A percentile compares a stretch with the other conserved stretches of the same genome.
Evolutionary conservation across 2,113 vertebrate genomes (phyloP).

Genomic region (Mustelus asterias): DNA sequence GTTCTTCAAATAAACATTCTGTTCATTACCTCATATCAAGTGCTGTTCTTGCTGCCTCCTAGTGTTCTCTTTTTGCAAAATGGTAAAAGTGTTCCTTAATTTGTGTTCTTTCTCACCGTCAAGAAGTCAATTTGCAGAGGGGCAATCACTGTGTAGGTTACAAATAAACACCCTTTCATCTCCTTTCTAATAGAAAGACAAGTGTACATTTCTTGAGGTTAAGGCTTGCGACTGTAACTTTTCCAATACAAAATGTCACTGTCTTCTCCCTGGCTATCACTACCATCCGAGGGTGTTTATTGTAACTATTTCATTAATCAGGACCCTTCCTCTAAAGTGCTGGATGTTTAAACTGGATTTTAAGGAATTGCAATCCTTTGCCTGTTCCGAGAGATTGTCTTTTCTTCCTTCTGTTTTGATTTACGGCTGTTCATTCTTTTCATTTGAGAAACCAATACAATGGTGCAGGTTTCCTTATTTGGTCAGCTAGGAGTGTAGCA

Average conservation of each 20-base stretch:
- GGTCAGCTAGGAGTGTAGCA: neutral
- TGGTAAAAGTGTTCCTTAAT: neutral
- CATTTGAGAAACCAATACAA: neutral
- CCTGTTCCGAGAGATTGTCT: neutral
- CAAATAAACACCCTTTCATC: neutral
- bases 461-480: conserved; percentile 11
- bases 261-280: neutral
- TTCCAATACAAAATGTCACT: neutral
- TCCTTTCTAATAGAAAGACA: no score
- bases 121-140: neutral
- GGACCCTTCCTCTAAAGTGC: neutral
- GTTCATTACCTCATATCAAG: neutral
- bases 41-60: neutral
- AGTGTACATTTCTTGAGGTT: neutral
- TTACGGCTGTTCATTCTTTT: neutral
- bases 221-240: neutral
- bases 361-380: neutral
- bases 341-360: conserved; percentile 10
- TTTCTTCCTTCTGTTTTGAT: neutral
- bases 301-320: neutral
- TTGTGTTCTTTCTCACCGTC: neutral
- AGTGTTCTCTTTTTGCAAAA: neutral
- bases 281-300: neutral
- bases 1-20: neutral
- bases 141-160: neutral